Evolutionary conservation across 2,797 vertebrate genomes (phyloP).

Genomic region (Schizopygopsis malacanthus): DNA sequence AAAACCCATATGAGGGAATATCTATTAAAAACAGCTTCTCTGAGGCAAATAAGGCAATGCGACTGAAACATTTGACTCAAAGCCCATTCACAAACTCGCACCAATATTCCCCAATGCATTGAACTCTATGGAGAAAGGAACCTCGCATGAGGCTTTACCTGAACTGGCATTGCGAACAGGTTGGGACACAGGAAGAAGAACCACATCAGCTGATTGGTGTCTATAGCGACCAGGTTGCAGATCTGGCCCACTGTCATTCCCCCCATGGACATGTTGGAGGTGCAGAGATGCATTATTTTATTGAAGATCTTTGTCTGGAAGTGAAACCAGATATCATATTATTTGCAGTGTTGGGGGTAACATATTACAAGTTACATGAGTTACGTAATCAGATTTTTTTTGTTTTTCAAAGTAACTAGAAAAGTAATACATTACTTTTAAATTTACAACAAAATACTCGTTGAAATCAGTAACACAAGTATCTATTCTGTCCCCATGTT

Average conservation of each 20-base stretch:
- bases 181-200: conserved; percentile 99
- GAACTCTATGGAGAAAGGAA: neutral
- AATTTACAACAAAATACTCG: neutral
- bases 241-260: conserved; percentile 96
- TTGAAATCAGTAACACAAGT: too few relatives aligned
- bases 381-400: neutral
- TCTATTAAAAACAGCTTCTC: neutral
- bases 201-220: conserved; percentile 99
- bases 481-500: too few relatives aligned
- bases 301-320: conserved; percentile 97
- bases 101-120: neutral
- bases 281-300: conserved; percentile 97
- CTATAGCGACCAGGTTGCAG: conserved; percentile 96
- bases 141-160: conserved; percentile 77
- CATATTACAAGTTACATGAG: neutral
- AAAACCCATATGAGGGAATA: neutral
- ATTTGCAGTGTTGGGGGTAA: neutral
- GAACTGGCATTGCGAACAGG: conserved; percentile 97
- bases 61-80: neutral
- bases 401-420: neutral
- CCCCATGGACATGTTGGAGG: conserved; percentile 98
- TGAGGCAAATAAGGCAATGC: neutral
- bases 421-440: neutral
- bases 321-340: neutral
- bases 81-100: neutral